Conservation (phyloP, 2,797 vertebrate species). For the Gephyroberyx darwinii region DNA sequence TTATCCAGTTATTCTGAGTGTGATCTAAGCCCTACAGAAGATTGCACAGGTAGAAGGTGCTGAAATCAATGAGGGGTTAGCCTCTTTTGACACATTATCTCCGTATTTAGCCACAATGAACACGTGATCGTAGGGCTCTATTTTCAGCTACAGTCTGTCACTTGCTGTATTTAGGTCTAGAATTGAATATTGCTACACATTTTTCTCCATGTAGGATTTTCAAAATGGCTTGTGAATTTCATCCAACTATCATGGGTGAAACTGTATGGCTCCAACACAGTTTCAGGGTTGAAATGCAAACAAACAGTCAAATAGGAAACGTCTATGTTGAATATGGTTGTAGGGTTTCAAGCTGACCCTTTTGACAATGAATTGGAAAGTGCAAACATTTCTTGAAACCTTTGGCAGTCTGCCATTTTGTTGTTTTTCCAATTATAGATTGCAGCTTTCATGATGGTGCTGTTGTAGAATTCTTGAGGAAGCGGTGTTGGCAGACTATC, state of each 20-base stretch:
- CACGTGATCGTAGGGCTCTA: neutral
- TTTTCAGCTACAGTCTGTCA: neutral
- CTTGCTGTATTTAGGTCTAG: neutral
- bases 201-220: neutral
- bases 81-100: slow-evolving; percentile 45
- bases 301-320: neutral
- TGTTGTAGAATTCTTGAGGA: neutral
- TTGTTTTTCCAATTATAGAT: slow-evolving; percentile 29
- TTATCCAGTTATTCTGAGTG: slow-evolving; percentile 24
- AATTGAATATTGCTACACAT: neutral
- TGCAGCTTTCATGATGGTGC: slow-evolving; percentile 17
- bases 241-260: neutral
- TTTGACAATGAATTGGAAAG: slow-evolving; percentile 9
- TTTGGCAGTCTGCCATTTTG: slow-evolving; percentile 53
- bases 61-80: slow-evolving; percentile 44
- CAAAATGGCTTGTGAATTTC: neutral
- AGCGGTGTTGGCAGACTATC: neutral
- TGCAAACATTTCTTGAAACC: slow-evolving; percentile 11
- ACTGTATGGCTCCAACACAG: neutral
- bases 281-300: neutral
- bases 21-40: slow-evolving; percentile 31
- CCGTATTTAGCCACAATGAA: slow-evolving; percentile 21
- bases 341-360: slow-evolving; percentile 1
- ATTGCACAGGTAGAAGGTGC: slow-evolving; percentile 42
- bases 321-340: neutral